Evolutionary conservation across 2,797 vertebrate species (phyloP), one percentile per base, ranked within the genome.

Genomic region (Helarctos malayanus): DNA sequence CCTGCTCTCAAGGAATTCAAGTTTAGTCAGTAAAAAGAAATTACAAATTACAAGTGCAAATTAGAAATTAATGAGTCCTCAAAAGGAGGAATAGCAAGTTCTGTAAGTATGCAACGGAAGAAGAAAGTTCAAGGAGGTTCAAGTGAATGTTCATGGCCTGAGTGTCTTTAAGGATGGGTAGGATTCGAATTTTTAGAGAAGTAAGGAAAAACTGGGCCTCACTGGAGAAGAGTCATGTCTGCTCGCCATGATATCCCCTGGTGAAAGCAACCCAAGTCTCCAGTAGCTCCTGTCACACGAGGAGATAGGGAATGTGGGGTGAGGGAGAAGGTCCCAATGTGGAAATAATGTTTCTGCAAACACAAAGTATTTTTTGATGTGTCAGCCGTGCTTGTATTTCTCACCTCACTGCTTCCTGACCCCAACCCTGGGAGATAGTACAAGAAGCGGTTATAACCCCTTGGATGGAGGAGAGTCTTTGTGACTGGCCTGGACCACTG

Each of bases 11-110:
- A 38, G 4, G 32, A 63, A 41, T 19, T 78, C 56, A 83, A 61
- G 87, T 96, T 83, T 73, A 27, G 69, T 71, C 35, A 54, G 52
- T 41, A 27, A 81, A 94, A 88, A 71, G 10, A 78, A 91, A 75
- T 59, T 29, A 49, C 27, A 81, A 68, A 71, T 35, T 79, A 88
- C 27, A 65, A 89, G 73, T 49, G 18, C 15, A 95, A 52, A 54
- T 47, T 59, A 81, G 52, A 86, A 95, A 75, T 6, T 14, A 5
- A 47, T 35, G 32, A 12, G 27, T 63, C 83, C 41, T 3, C 92
- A 97, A 84, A 76, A 29, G 13, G 84, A 89, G 29, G 3, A 89
- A 76, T 76, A 75, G 13, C 79, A 73, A 61, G 21, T 52, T 71
- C 45, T 85, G 0, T 21, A 86, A 73, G 38, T 68, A 6, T 35